A percentile compares a stretch with the other conserved stretches of the same genome.
These are phyloP conservation scores for Caranx ignobilis DNA, from an alignment of 2,113 vertebrate species.

Conservation along the genomic window DNA sequence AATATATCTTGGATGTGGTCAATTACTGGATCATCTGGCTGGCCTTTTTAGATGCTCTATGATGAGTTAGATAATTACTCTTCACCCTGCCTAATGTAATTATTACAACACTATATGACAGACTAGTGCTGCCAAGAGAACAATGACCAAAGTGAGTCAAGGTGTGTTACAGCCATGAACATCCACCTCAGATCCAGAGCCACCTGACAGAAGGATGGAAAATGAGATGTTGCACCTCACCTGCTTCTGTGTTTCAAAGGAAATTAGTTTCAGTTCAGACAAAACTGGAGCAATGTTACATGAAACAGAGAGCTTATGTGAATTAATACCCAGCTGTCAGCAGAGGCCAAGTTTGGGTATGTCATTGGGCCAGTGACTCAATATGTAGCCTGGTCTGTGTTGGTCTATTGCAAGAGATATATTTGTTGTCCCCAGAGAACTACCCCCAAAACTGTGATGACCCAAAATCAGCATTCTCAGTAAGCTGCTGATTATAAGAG, in stretches of 20 bases:
- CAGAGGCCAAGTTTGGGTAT: background rate
- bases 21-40: slow-evolving; percentile 41
- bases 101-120: slow-evolving; percentile 49
- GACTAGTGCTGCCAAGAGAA: slow-evolving; percentile 39
- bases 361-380: background rate
- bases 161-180: slow-evolving; percentile 59
- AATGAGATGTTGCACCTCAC: slow-evolving; percentile 55
- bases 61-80: slow-evolving; percentile 40
- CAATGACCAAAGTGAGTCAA: slow-evolving; percentile 66
- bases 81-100: slow-evolving; percentile 54
- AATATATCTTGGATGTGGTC: slow-evolving; percentile 20
- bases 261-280: slow-evolving; percentile 39
- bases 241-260: slow-evolving; percentile 63
- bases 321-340: background rate
- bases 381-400: background rate
- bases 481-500: no score
- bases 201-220: slow-evolving; percentile 50
- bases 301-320: slow-evolving; percentile 1
- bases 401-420: background rate
- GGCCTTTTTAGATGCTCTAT: slow-evolving; percentile 39
- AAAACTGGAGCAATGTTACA: background rate
- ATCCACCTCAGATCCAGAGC: slow-evolving; percentile 52
- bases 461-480: background rate
- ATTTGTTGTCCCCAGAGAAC: background rate
- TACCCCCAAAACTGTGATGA: background rate